Conservation (phyloP, 2,113 vertebrate species). For the Aphelocoma coerulescens region DNA sequence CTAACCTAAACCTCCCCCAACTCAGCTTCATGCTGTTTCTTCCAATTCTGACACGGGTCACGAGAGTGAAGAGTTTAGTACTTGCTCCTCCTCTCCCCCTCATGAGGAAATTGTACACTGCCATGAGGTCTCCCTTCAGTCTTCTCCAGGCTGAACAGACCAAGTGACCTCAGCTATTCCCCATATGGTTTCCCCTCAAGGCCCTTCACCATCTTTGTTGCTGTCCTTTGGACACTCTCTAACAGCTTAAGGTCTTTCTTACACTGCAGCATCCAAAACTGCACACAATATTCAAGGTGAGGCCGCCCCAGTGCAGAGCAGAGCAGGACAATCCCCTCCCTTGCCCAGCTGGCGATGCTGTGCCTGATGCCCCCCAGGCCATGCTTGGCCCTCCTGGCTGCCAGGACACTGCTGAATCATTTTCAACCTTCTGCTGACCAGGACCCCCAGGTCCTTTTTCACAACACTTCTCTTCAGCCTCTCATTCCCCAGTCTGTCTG, state of each 20-base stretch:
- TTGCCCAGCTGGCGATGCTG: fast-evolving
- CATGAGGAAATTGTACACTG: background rate
- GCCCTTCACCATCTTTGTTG: background rate
- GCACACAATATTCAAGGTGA: background rate
- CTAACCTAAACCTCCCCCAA: background rate
- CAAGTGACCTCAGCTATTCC: background rate
- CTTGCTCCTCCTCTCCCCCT: background rate
- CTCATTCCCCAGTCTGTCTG: background rate
- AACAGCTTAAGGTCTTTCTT: background rate
- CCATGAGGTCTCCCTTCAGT: background rate
- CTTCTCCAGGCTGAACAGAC: background rate
- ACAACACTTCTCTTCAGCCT: background rate
- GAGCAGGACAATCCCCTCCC: background rate
- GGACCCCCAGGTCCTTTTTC: background rate
- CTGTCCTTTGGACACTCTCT: background rate
- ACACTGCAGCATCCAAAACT: background rate
- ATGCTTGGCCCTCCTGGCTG: fast-evolving
- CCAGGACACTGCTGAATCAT: background rate
- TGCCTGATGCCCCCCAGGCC: background rate
- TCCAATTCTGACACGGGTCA: background rate
- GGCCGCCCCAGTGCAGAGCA: fast-evolving
- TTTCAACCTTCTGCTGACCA: background rate
- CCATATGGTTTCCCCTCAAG: background rate
- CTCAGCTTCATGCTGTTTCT: background rate
- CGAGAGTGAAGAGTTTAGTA: background rate